Evolutionary conservation across 2,113 vertebrate genomes (phyloP), one percentile per base, ranked within the genome.

Genomic region (Laticauda colubrina): DNA sequence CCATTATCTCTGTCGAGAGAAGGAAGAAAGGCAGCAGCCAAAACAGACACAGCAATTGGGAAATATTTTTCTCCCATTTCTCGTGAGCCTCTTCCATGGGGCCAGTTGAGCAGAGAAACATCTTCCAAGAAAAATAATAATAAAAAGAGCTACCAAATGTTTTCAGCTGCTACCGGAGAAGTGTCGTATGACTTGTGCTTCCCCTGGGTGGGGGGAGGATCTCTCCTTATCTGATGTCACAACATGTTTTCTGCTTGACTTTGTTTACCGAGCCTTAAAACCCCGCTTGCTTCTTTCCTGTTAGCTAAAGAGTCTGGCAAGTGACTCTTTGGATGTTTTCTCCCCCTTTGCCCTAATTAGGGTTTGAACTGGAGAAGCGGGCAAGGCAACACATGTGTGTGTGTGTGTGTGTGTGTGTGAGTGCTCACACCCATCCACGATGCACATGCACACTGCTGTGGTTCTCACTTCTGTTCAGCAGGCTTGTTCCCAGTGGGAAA

Each of bases 171-270:
- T 75, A 20, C 54, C 23, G 12, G 10, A 15, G 54, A 7, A 48
- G 87, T 39, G 10, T 57, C 8, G 15, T 23, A 1, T 57, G 2
- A 75, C 0, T 85, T 23, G 45, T 87, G 75, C 87, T 93, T 8
- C 96, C 94, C 95, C 57, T 7, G 10, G 45, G 45, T 12, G 2
- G 26, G 0, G 18, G 93, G 94, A 43, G 95, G 95, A 89, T 95
- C 94, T 96, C 95, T 95, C 18, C 90, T 91, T 96, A 95, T 96
- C 95, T 95, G 59, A 20, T 87, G 93, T 94, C 8, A 94, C 95
- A 94, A 96, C 96, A 90, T 95, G 96, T 95, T 97, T 97, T 95
- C 5, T 69, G 10, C 89, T 97, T 96, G 96, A 95, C 95, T 94
- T 96, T 95, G 95, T 96, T 94, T 85, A 59, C 91, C 92, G 96